Base-by-base conservation (phyloP, 2,797 vertebrate species). In the Coracias cyanogaster region DNA sequence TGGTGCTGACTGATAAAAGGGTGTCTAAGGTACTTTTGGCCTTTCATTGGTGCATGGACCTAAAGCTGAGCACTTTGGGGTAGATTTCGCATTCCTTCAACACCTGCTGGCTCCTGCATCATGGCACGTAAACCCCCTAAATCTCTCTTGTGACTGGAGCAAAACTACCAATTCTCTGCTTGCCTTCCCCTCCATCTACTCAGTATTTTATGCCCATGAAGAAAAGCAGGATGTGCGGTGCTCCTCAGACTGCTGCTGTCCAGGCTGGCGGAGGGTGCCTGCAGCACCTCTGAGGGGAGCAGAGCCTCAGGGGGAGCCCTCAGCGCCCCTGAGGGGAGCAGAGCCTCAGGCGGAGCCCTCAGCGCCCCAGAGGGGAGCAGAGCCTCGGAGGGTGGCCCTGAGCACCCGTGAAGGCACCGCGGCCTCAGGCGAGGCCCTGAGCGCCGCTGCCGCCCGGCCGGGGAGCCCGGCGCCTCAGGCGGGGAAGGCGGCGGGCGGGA, bases 401-500 rank as follows among this genome's bases (percentile, higher is more conserved):
- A 20, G 52, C 52, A n/a, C 29, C 52, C 54, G 29, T 55, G 7
- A 55, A 28, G 54, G 17, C 26, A 17, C 7, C 4, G 1, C 5
- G 21, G 7, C 48, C 37, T 78, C 31, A 22, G 13, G n/a, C 3
- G 3, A 6, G 4, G 26, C 9, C 57, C 57, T 37, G 33, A 60
- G 22, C 33, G 33, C 57, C 31, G 10, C 4, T 26, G 37, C 14
- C 13, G n/a, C 21, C n/a, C 33, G 12, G 6, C 49, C 26, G 20
- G 3, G 13, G 1, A 37, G 7, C 29, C 12, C 29, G 2, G 26
- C 9, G 7, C 37, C 31, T 76, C 31, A 22, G 25, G 5, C n/a
- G 20, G 1, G 3, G 7, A 39, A 69, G 31, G 12, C 37, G 2
- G 4, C 2, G 4, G 3, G 0, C 15, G 0, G 33, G 54, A 58